Conservation (phyloP, 1,140 invertebrate species). For the Bilobella aurantiaca region DNA sequence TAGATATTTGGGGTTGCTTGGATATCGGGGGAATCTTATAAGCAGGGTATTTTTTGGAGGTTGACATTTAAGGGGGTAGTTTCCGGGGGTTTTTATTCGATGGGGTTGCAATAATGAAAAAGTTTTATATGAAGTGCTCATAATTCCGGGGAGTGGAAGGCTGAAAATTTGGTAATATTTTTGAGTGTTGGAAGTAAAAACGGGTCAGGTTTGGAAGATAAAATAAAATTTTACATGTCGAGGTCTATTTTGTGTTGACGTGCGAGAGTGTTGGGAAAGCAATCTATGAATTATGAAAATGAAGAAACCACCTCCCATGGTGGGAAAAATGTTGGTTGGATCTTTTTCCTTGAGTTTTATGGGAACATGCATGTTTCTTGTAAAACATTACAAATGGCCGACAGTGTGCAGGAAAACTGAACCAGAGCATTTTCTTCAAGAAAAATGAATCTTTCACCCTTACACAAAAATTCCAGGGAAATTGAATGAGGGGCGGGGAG, state of each 20-base stretch:
- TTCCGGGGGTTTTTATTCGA: too few species aligned
- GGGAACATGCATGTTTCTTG: too few species aligned
- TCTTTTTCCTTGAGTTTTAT: too few species aligned
- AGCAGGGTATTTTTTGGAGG: too few species aligned
- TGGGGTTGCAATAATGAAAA: too few species aligned
- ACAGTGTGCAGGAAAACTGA: not conserved
- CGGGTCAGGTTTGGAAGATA: not conserved
- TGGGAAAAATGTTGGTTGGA: not conserved
- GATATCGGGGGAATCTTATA: too few species aligned
- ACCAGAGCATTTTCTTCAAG: not conserved
- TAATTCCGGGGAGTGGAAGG: too few species aligned
- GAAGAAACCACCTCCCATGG: constrained; percentile 7
- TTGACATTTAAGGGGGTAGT: too few species aligned
- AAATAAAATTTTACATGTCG: not conserved
- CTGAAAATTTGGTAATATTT: not conserved
- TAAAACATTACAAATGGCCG: not conserved
- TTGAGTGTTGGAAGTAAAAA: not conserved
- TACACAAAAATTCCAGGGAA: not conserved
- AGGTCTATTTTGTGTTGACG: constrained; percentile 2
- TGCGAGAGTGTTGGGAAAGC: not conserved
- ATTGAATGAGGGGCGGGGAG: not conserved
- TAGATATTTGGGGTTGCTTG: too few species aligned
- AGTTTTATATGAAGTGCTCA: too few species aligned
- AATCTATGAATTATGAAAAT: constrained; percentile 10
- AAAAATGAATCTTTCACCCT: not conserved